A percentile compares a stretch with the other conserved stretches of the same genome.
Conservation (phyloP, 2,113 vertebrate genomes). For the Fulmarus glacialis region DNA sequence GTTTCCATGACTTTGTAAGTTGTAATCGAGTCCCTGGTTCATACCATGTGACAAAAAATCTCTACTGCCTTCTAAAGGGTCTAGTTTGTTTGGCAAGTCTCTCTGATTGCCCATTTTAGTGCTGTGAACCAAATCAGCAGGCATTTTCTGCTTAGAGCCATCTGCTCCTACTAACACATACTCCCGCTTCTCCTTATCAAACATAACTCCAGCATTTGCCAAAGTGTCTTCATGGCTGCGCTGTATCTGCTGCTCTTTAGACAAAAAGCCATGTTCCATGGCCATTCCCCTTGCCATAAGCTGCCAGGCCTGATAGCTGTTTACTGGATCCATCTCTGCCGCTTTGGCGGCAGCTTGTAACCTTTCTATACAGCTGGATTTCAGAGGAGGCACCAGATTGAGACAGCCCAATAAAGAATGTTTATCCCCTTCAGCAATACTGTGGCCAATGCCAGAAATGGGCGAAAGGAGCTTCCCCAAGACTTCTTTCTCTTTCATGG, state of each 20-base stretch:
- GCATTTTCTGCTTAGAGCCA: conserved; percentile 93
- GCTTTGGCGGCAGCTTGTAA: conserved; percentile 96
- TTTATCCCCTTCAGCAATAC: conserved; percentile 90
- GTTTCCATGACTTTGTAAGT: conserved; percentile 81
- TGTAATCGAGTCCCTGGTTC: conserved; percentile 88
- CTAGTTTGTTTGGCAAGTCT: conserved; percentile 89
- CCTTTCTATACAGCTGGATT: conserved; percentile 98
- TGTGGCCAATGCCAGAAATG: conserved; percentile 86
- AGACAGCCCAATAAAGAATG: conserved; percentile 95
- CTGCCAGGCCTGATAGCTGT: conserved; percentile 99
- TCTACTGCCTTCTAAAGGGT: conserved; percentile 89
- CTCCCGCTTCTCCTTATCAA: conserved; percentile 95
- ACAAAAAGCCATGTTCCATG: conserved; percentile 94
- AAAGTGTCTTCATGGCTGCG: conserved; percentile 90
- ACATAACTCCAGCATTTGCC: conserved; percentile 83
- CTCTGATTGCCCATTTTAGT: conserved; percentile 87
- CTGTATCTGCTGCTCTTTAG: conserved; percentile 90
- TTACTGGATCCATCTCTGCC: conserved; percentile 97
- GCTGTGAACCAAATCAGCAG: conserved; percentile 87
- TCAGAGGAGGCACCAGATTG: conserved; percentile 94
- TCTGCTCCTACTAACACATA: conserved; percentile 89
- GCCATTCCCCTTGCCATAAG: conserved; percentile 98
- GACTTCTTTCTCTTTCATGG: conserved; percentile 94
- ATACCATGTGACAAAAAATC: conserved; percentile 90
- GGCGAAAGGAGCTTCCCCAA: conserved; percentile 93